Conservation (phyloP, 2,113 vertebrate genomes). For the Heteronetta atricapilla region DNA sequence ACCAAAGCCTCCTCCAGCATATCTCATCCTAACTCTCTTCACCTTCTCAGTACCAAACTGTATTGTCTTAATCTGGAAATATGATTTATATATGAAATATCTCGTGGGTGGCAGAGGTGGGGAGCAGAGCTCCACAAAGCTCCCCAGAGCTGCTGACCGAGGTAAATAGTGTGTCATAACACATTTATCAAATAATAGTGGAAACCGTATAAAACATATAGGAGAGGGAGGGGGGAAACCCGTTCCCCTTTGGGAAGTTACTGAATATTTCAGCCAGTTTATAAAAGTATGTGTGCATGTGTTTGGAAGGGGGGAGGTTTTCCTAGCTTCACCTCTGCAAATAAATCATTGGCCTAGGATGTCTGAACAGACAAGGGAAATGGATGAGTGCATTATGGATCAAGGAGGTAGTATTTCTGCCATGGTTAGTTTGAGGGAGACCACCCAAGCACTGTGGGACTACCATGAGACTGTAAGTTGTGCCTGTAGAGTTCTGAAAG, state of each 20-base stretch:
- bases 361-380: conserved; percentile 49
- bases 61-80: conserved; percentile 51
- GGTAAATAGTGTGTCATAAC: conserved; percentile 74
- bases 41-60: not conserved
- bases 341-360: conserved; percentile 54
- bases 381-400: conserved; percentile 26
- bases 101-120: conserved; percentile 65
- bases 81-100: conserved; percentile 71
- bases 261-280: conserved; percentile 58
- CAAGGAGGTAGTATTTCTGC: conserved; percentile 16
- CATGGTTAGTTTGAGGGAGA: conserved; percentile 20
- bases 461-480: not conserved
- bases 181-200: conserved; percentile 74
- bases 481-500: not conserved
- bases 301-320: conserved; percentile 6
- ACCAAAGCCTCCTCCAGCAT: not conserved
- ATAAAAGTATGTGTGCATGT: conserved; percentile 13
- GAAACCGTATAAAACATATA: conserved; percentile 49
- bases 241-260: conserved; percentile 38
- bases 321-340: conserved; percentile 14
- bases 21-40: not conserved
- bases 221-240: not conserved
- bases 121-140: conserved; percentile 43
- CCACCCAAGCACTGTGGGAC: conserved; percentile 43
- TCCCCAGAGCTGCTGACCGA: conserved; percentile 63